Evolutionary conservation across 1,140 invertebrate species (phyloP), one percentile per base, ranked within the genome.

Genomic region (Eurosta solidaginis): DNA sequence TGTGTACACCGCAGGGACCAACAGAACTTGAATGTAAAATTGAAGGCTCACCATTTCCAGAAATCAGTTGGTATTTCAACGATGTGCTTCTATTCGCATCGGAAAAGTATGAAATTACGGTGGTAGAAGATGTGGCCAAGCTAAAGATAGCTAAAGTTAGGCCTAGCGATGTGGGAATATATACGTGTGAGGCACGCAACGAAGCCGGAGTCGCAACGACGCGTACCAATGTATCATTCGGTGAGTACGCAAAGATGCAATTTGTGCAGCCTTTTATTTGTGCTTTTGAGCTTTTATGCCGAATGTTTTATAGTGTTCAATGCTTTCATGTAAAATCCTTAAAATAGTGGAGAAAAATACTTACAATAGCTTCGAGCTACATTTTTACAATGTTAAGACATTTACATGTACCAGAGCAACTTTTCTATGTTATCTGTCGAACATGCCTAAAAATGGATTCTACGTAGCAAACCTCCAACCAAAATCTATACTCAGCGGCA

Each of bases 41-140:
- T 47, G 92, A 93, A 82, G 93, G 94, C 44, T 89, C 90, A 77
- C 92, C 93, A 5, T 90, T 92, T 81, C 92, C 93, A 20, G 92
- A 93, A 84, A 91, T 98, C 9, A 92, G 92, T 82, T 99, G 97
- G 97, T 96, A 92, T 81, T 93, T 94, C 82, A 97, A 98, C 87
- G 95, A 94, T 73, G 92, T 94, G 79, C 92, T 94, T 82, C 90
- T 98, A 25, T 89, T 90, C 82, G 88, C 92, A 77, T 91, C 91
- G 77, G 91, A 94, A 79, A 92, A 94, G 81, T 92, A 91, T 81
- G 87, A 90, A 76, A 93, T 94, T 29, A 88, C 88, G 14, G 91
- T 90, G 17, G 90, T 92, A 78, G 91, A 93, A 77, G 92, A 89
- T 82, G 92, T 88, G 83, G 93, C 92, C 3, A 92, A 89, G 79